Conservation (phyloP, 2,888 invertebrate species). For the Lissonota sp. region DNA sequence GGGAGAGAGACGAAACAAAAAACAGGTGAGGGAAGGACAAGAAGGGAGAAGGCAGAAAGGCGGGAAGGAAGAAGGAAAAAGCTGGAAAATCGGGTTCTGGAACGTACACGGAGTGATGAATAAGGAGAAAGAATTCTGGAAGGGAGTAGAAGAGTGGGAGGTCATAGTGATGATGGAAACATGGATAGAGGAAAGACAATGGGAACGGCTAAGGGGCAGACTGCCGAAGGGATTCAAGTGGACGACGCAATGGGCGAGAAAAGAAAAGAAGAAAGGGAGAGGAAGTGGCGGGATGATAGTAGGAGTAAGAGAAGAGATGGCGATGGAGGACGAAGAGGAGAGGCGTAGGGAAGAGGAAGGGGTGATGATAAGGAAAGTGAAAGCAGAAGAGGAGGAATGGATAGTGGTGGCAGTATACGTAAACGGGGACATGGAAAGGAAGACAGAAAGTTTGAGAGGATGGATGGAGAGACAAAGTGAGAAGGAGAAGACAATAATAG, state of each 20-base stretch:
- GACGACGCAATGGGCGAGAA: neutral
- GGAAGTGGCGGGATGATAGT: neutral
- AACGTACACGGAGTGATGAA: no score
- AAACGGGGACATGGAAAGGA: constrained; percentile 18
- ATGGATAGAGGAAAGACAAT: neutral
- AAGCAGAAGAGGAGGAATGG: constrained; percentile 35
- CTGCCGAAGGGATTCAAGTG: neutral
- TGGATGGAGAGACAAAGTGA: constrained; percentile 28
- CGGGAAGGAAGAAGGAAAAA: neutral
- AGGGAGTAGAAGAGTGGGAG: neutral
- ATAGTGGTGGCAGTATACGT: constrained; percentile 29
- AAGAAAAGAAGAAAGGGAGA: neutral
- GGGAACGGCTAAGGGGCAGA: neutral
- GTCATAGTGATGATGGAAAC: constrained; percentile 6
- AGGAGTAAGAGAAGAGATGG: no score
- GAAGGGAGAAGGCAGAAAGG: neutral
- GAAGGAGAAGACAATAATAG: constrained; percentile 20
- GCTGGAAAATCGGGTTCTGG: no score
- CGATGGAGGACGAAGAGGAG: neutral
- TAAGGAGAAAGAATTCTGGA: constrained; percentile 13
- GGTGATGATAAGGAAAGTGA: neutral
- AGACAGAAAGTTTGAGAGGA: constrained; percentile 44
- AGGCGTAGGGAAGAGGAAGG: no score
- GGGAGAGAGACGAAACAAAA: neutral
- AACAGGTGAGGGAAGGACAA: neutral